Evolutionary conservation across 1,140 invertebrate genomes (phyloP).

Genomic region (Drosophila ambigua): DNA sequence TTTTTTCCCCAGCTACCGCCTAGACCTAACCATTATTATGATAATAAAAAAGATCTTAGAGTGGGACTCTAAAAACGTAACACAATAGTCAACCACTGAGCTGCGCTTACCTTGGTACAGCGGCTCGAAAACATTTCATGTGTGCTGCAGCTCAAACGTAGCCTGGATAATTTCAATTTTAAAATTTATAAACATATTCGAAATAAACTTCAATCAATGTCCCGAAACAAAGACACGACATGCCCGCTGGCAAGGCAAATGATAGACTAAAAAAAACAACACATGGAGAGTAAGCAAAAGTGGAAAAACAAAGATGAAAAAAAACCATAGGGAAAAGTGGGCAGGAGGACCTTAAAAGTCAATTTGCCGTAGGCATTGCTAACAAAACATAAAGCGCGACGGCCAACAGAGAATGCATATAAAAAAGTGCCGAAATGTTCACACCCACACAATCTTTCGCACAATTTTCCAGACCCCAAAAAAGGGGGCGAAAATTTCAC

Average conservation of each 20-base stretch:
- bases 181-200: constrained; percentile 77
- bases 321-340: constrained; percentile 7
- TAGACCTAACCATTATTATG: no score
- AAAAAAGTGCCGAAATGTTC: constrained; percentile 71
- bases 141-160: constrained; percentile 30
- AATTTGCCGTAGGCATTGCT: constrained; percentile 77
- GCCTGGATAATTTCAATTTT: constrained; percentile 71
- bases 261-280: constrained; percentile 54
- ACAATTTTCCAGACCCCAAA: constrained; percentile 46
- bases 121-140: not conserved
- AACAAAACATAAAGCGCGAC: constrained; percentile 69
- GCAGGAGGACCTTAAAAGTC: constrained; percentile 67
- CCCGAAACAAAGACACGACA: constrained; percentile 45
- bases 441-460: constrained; percentile 48
- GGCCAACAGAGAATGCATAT: constrained; percentile 67
- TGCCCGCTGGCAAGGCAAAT: constrained; percentile 53
- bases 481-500: constrained; percentile 63
- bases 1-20: no score
- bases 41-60: no score
- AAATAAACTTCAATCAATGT: constrained; percentile 80
- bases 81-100: no score
- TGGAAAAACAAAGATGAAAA: constrained; percentile 37
- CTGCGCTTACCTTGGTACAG: no score
- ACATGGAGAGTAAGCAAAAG: constrained; percentile 14
- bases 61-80: no score